Conservation (phyloP, 2,888 invertebrate species). For the Amiota communis region DNA sequence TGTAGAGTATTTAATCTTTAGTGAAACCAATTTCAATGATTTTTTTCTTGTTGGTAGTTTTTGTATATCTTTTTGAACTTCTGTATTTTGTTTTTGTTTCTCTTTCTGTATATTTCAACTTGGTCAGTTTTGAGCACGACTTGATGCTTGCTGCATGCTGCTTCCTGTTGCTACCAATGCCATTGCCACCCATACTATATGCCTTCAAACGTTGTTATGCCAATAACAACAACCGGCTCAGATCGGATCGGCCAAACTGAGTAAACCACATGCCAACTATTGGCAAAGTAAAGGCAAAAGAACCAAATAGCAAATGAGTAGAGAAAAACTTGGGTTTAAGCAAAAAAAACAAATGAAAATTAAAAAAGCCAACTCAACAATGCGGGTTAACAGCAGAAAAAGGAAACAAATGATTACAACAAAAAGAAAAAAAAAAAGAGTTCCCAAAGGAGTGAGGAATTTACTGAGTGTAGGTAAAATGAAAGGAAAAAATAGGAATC, state of each 20-base stretch:
- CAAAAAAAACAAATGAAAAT: conserved; percentile 1
- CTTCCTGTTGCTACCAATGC: neutral
- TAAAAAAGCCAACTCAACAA: conserved; percentile 13
- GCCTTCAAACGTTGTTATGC: conserved; percentile 19
- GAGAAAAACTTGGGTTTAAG: neutral
- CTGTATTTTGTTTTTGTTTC: neutral
- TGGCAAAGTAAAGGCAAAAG: conserved; percentile 3
- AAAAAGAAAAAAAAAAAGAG: conserved; percentile 9
- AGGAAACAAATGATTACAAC: neutral
- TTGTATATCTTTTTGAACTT: neutral
- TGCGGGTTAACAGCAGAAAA: conserved; percentile 5
- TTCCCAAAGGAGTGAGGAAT: neutral
- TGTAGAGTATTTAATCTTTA: too few relatives aligned
- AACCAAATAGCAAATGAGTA: neutral
- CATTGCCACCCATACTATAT: conserved; percentile 11
- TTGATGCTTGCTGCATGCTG: conserved; percentile 16
- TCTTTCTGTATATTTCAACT: neutral
- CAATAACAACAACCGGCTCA: neutral
- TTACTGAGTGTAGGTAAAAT: neutral
- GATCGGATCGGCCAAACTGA: neutral
- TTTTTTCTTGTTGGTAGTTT: neutral
- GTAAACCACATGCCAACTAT: conserved; percentile 23
- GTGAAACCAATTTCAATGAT: neutral
- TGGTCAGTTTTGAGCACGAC: conserved; percentile 18
- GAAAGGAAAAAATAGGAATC: neutral